Base-by-base conservation (phyloP, 2,888 invertebrate species). In the Melangyna quadrimaculata region DNA sequence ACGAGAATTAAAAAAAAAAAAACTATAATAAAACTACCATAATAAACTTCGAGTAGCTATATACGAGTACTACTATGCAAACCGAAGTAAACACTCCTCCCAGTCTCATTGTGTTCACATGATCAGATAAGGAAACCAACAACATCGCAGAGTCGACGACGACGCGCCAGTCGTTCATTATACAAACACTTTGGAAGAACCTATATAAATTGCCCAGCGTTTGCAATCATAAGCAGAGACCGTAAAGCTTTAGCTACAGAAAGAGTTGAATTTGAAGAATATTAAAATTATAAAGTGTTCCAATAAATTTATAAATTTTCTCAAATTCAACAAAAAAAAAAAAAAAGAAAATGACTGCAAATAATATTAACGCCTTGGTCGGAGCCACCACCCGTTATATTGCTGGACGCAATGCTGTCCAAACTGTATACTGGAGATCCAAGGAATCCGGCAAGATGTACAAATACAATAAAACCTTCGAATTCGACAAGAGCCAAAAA, bases 351-450 rank as follows among this genome's bases (percentile, higher is more conserved):
- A 86, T 86, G 86, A 59, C 89, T 55, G 87, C 89, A 22, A 91
- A 88, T 37, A 91, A 91, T 87, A 87, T 91, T 87, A 94, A 94
- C 88, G 92, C 93, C 88, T 91, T 96, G 90, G 94, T 96, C 86
- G 95, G 95, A 88, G 94, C 95, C 87, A 94, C 95, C 48, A 95
- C 95, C 22, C 94, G 96, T 78, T 95, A 95, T 90, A 95, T 96
- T 87, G 95, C 95, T 63, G 95, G 96, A 63, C 94, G 95, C 81
- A 95, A 96, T 89, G 96, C 95, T 1, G 94, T 96, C 24, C 96
- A 96, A 90, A 96, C 96, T 0, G 95, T 96, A 0, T 96, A 96
- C 89, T 96, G 96, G 96, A 93, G 96, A 88, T 93, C 94, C 53
- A 93, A 93, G 6, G 88, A 90, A 63, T 92, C 92, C 87, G 93